Base-by-base conservation (phyloP, 2,113 vertebrate species). In the Pipa parva region DNA sequence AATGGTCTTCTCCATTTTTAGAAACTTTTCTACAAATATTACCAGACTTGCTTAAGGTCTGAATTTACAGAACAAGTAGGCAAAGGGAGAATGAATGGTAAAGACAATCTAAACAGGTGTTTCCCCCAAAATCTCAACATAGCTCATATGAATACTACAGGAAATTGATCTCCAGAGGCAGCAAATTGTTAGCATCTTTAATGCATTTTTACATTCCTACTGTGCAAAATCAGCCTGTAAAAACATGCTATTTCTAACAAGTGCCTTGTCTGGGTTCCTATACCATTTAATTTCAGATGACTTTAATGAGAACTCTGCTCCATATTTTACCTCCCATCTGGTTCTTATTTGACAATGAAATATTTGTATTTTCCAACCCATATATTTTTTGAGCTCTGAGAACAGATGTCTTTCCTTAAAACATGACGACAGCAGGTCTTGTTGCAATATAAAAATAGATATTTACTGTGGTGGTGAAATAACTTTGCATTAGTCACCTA, bases 251-350 rank as follows among this genome's bases (percentile, higher is more conserved):
- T 70, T 84, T 78, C 78, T 78, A 82, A 61, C 77, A 79, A 82
- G 81, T 75, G 73, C 71, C 75, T 78, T 76, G 71, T 81, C 81
- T 81, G 76, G 68, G 79, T 83, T 87, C 80, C 78, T 79, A 79
- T 59, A 73, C 78, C 74, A 72, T 78, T 85, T 79, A 71, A 82
- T 82, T 83, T 86, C 76, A 83, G 79, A 79, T 70, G 65, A 74
- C 77, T 88, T 88, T 84, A 84, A 86, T 83, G 88, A 90, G 85
- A 90, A 90, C 83, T 80, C 76, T 27, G 80, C 82, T 80, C 82
- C 83, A 87, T 83, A 86, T 85, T 90, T 83, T 78, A 84, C 85
- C 84, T 86, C 82, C 88, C 90, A 92, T 89, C 85, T 91, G 88
- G 82, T 81, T 77, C 74, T 78, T 74, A 82, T 85, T 87, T 87